Evolutionary conservation across 2,888 invertebrate genomes (phyloP).

Genomic region (Lordiphosa fenestrarum): DNA sequence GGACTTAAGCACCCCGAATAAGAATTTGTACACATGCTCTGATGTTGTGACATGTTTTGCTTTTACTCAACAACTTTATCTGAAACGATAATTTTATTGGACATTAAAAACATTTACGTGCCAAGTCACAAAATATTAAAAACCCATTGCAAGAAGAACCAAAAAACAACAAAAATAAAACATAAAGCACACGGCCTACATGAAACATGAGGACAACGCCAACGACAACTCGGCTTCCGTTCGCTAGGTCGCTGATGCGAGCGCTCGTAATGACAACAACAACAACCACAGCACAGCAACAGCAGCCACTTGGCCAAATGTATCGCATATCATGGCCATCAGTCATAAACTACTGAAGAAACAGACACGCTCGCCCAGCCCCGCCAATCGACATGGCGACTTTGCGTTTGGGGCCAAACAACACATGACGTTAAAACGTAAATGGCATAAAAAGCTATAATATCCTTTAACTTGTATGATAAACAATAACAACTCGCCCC

Average conservation of each 20-base stretch:
- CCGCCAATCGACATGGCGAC: constrained; percentile 30
- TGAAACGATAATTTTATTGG: constrained; percentile 62
- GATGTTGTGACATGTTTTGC: constrained; percentile 16
- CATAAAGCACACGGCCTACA: constrained; percentile 42
- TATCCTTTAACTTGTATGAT: constrained; percentile 60
- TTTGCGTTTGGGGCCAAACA: constrained; percentile 39
- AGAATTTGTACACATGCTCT: constrained; percentile 17
- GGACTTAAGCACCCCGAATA: constrained; percentile 17
- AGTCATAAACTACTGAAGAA: constrained; percentile 62
- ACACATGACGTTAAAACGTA: constrained; percentile 63
- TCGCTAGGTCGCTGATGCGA: constrained; percentile 42
- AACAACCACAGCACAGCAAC: constrained; percentile 14
- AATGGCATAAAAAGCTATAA: constrained; percentile 72
- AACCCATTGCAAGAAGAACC: constrained; percentile 42
- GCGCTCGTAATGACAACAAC: constrained; percentile 43
- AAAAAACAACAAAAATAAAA: constrained; percentile 31
- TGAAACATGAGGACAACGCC: constrained; percentile 34
- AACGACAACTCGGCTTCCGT: constrained; percentile 2
- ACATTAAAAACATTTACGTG: constrained; percentile 69
- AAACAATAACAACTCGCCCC: constrained; percentile 64
- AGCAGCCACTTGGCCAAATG: constrained; percentile 39
- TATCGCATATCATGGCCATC: constrained; percentile 65
- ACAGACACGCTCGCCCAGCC: constrained; percentile 19
- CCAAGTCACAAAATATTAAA: constrained; percentile 63
- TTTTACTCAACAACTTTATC: constrained; percentile 45